phyloP scores from a whole-genome alignment of 2,797 vertebrate genomes.

The Octomys mimax region DNA sequence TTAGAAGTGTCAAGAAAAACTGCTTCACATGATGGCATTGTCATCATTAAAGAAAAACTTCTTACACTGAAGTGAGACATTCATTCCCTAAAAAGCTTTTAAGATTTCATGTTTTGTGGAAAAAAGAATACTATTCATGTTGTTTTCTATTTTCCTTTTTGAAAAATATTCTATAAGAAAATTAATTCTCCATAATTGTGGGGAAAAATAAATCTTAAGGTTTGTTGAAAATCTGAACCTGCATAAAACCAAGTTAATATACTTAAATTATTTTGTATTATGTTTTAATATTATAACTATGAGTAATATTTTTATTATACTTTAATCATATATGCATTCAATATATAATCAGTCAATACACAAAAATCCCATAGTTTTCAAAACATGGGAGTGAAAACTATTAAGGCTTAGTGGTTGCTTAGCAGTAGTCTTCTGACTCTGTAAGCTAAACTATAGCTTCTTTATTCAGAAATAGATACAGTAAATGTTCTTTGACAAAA shows the following conservation, averaged over 20 bases:
- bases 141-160: not conserved
- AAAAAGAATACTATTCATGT: not conserved
- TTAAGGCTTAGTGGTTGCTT: not conserved
- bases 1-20: not conserved
- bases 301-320: not conserved
- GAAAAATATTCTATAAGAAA: slow-evolving; percentile 15
- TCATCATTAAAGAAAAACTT: not conserved
- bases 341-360: not conserved
- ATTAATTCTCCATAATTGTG: not conserved
- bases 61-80: not conserved
- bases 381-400: not conserved
- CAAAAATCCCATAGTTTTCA: not conserved
- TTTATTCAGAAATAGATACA: not conserved
- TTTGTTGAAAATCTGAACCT: slow-evolving; percentile 5
- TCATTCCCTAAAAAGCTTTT: not conserved
- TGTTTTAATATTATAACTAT: not conserved
- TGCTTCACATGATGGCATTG: not conserved
- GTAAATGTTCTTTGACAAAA: not conserved
- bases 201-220: not conserved
- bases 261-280: not conserved
- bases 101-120: not conserved
- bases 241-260: not conserved
- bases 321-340: not conserved
- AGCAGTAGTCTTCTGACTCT: not conserved
- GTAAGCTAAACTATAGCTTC: not conserved